These are phyloP conservation scores for Tetraodon nigroviridis DNA, from an alignment of 2,113 vertebrate species.

Conservation along the genomic window DNA sequence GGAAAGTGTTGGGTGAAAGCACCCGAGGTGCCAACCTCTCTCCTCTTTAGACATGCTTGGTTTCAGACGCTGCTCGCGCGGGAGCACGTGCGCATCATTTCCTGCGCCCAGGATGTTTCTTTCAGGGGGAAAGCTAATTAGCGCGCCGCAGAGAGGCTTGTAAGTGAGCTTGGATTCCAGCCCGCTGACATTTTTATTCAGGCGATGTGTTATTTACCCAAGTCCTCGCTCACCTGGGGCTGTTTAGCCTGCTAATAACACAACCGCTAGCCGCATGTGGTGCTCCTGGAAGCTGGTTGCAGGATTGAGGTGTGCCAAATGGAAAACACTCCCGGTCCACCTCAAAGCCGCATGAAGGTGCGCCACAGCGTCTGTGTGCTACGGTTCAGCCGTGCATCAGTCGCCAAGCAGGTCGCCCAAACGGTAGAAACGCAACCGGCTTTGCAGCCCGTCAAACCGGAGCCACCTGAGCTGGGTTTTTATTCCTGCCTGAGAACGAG, in stretches of 20 bases:
- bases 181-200: too few species aligned
- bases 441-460: conserved; percentile 38
- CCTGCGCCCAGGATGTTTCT: conserved; percentile 1
- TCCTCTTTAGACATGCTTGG: conserved; percentile 29
- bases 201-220: too few species aligned
- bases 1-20: conserved; percentile 52
- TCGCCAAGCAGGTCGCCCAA: conserved; percentile 27
- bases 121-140: conserved; percentile 5
- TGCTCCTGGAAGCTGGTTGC: too few species aligned
- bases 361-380: too few species aligned
- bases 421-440: conserved; percentile 29
- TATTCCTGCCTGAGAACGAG: conserved; percentile 26
- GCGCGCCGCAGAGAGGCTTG: neutral
- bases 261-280: too few species aligned
- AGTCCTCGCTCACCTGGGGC: too few species aligned
- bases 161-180: neutral
- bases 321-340: too few species aligned
- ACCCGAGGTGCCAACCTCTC: conserved; percentile 25
- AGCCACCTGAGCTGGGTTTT: conserved; percentile 16
- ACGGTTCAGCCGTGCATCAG: too few species aligned
- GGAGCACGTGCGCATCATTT: conserved; percentile 12
- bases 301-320: too few species aligned
- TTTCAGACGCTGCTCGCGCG: conserved; percentile 21
- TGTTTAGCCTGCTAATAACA: too few species aligned
- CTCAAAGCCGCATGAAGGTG: too few species aligned